Percentiles rank a stretch among this genome's conserved stretches.
phyloP scores from a whole-genome alignment of 2,888 invertebrate genomes.

The Polymixis lichenea region DNA sequence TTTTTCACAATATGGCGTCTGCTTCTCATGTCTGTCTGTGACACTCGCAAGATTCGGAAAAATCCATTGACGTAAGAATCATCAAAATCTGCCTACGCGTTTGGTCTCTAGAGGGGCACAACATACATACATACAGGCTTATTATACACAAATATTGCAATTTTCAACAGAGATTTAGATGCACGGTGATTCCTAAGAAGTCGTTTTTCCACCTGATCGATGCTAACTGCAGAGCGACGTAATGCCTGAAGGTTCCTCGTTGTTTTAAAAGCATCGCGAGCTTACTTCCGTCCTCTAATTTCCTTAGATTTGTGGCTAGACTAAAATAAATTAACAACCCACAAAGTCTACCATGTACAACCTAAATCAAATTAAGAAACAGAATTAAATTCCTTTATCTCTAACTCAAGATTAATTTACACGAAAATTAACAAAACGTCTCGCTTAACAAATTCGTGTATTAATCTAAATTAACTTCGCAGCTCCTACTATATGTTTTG shows the following conservation, averaged over 20 bases:
- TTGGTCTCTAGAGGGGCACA: too few relatives aligned
- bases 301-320: neutral
- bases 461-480: slow-evolving; percentile 54
- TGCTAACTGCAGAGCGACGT: too few relatives aligned
- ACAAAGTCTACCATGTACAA: slow-evolving; percentile 12
- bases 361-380: slow-evolving; percentile 43
- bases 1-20: too few relatives aligned
- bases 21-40: too few relatives aligned
- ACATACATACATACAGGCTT: too few relatives aligned
- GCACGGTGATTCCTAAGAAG: too few relatives aligned
- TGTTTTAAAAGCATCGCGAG: neutral
- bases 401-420: slow-evolving; percentile 44
- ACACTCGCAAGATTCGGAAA: too few relatives aligned
- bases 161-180: too few relatives aligned
- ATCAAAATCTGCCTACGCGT: too few relatives aligned
- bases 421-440: slow-evolving; percentile 48
- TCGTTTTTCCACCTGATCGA: too few relatives aligned
- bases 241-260: neutral
- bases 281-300: neutral
- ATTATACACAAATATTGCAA: too few relatives aligned
- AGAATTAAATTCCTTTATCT: slow-evolving; percentile 43
- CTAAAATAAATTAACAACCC: slow-evolving; percentile 2
- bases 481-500: neutral
- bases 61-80: too few relatives aligned
- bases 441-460: slow-evolving; percentile 42